phyloP scores from a whole-genome alignment of 2,797 vertebrate genomes.

The Paedocypris micromegethes region DNA sequence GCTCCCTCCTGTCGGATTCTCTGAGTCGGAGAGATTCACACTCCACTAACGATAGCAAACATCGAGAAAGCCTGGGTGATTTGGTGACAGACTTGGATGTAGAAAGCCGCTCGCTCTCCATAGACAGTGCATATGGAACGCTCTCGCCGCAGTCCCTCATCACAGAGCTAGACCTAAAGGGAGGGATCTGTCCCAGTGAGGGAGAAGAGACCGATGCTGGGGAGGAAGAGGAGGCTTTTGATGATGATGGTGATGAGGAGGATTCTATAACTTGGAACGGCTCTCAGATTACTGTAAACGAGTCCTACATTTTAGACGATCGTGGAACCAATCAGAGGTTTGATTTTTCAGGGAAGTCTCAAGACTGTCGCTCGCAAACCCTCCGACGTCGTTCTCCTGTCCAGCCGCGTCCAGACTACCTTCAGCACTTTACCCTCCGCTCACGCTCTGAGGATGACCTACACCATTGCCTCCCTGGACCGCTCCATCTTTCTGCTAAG shows the following conservation, averaged over 20 bases:
- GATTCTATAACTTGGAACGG: conserved; percentile 44
- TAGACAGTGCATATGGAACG: conserved; percentile 93
- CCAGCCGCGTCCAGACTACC: conserved; percentile 58
- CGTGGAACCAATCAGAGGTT: conserved; percentile 13
- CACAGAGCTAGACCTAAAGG: conserved; percentile 55
- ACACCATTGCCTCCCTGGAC: conserved; percentile 60
- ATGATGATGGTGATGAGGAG: conserved; percentile 45
- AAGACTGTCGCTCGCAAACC: conserved; percentile 60
- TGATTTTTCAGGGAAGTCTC: conserved; percentile 47
- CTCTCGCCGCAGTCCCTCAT: conserved; percentile 80
- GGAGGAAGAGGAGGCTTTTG: conserved; percentile 48
- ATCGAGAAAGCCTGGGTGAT: conserved; percentile 25
- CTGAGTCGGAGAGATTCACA: conserved; percentile 16
- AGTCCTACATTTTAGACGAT: conserved; percentile 37
- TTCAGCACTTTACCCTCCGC: conserved; percentile 62
- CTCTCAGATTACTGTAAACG: conserved; percentile 46
- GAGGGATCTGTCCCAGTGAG: conserved; percentile 60
- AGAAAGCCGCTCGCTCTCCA: conserved; percentile 76
- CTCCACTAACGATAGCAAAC: conserved; percentile 12
- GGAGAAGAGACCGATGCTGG: conserved; percentile 62
- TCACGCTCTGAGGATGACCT: conserved; percentile 90
- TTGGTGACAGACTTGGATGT: conserved; percentile 52
- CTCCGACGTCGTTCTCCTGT: conserved; percentile 74
- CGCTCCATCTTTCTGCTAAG: conserved; percentile 3
- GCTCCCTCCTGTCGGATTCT: conserved; percentile 23